These are phyloP conservation scores for Sorex maritimensis DNA, from an alignment of 2,797 vertebrate genomes.

Conservation along the genomic window DNA sequence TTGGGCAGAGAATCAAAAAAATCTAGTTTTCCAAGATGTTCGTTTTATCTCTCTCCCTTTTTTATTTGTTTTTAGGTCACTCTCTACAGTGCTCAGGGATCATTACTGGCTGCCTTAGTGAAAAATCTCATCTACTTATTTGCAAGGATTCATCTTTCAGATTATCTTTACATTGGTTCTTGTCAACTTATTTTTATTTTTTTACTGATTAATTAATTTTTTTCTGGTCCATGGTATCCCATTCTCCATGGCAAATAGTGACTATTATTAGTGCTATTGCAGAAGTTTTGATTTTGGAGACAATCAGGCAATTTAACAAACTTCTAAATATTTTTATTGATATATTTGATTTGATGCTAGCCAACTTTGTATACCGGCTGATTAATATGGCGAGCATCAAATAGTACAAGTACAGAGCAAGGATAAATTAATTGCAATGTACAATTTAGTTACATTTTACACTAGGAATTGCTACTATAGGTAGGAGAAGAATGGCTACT, in stretches of 20 bases:
- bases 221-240: not conserved
- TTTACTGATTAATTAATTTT: slow-evolving; percentile 20
- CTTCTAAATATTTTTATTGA: slow-evolving; percentile 18
- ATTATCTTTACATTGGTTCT: not conserved
- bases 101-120: not conserved
- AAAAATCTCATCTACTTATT: not conserved
- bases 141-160: not conserved
- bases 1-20: slow-evolving; percentile 5
- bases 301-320: not conserved
- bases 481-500: not conserved
- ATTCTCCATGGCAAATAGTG: not conserved
- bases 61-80: not conserved
- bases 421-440: not conserved
- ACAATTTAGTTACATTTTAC: slow-evolving; percentile 16
- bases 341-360: slow-evolving; percentile 13
- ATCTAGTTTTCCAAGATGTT: not conserved
- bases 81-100: no score
- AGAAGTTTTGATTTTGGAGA: slow-evolving; percentile 53
- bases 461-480: not conserved
- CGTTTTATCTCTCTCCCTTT: slow-evolving; percentile 45
- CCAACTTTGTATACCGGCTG: not conserved
- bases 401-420: not conserved
- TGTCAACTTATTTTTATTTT: not conserved
- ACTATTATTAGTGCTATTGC: not conserved
- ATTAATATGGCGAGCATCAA: not conserved